Evolutionary conservation across 2,113 vertebrate species (phyloP).

Genomic region (Xenopus laevis): DNA sequence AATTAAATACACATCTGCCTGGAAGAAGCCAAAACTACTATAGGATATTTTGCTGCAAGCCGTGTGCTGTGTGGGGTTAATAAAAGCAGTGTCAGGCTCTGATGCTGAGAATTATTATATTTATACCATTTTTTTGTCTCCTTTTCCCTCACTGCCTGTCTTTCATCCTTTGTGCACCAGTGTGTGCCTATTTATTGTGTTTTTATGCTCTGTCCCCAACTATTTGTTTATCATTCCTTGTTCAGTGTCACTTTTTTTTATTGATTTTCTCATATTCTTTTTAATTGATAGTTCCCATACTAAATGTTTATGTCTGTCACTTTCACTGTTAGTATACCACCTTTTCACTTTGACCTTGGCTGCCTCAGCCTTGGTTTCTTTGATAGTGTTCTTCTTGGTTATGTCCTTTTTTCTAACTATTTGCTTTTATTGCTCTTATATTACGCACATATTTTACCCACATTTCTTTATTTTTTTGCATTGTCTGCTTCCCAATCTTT

Average conservation of each 20-base stretch:
- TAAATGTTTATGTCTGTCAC: not conserved
- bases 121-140: not conserved
- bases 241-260: not conserved
- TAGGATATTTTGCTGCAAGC: constrained; percentile 27
- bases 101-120: constrained; percentile 26
- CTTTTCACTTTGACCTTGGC: not conserved
- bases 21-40: constrained; percentile 60
- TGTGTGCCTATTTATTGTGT: constrained; percentile 17
- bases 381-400: not conserved
- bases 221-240: constrained; percentile 8
- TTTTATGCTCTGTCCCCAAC: constrained; percentile 8
- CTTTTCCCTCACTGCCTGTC: constrained; percentile 4
- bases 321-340: not conserved
- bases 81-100: constrained; percentile 10
- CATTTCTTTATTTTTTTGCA: too few relatives aligned
- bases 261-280: not conserved
- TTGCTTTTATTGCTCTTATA: too few relatives aligned
- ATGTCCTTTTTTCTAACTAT: not conserved
- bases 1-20: constrained; percentile 71
- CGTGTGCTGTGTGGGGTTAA: constrained; percentile 22
- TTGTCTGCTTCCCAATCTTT: too few relatives aligned
- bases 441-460: too few relatives aligned
- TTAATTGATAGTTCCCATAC: not conserved
- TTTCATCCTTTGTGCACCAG: constrained; percentile 16
- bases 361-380: not conserved